These are phyloP conservation scores for Cyprinus carpio DNA, from an alignment of 2,113 vertebrate species.

Conservation along the genomic window DNA sequence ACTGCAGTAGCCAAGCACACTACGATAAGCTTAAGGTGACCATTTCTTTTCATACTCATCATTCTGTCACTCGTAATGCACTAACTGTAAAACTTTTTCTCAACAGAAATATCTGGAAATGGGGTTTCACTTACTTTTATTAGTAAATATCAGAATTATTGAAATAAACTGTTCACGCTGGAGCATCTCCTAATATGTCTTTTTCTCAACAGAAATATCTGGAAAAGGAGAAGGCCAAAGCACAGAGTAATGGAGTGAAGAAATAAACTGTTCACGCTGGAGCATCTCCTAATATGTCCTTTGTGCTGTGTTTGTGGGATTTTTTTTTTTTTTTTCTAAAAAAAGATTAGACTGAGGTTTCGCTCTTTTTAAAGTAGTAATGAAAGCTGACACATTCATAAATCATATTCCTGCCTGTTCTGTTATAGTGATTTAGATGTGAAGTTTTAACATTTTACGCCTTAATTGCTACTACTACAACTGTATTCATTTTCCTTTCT, in stretches of 20 bases:
- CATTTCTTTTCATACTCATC: not conserved
- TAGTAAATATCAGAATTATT: not conserved
- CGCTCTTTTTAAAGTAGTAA: constrained; percentile 10
- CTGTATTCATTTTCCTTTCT: not conserved
- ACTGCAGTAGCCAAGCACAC: constrained; percentile 94
- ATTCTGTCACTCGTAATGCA: not conserved
- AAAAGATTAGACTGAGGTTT: constrained; percentile 3
- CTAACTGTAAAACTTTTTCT: too few species aligned
- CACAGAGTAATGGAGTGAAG: constrained; percentile 58
- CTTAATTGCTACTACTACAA: not conserved
- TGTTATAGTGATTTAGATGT: not conserved
- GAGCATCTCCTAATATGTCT: too few species aligned
- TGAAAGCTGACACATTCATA: not conserved
- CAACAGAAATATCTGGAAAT: too few species aligned
- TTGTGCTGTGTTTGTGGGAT: not conserved
- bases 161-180: too few species aligned
- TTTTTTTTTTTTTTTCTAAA: not conserved
- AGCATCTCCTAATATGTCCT: not conserved
- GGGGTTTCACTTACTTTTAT: not conserved
- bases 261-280: constrained; percentile 36
- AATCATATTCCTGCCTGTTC: not conserved
- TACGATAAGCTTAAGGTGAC: constrained; percentile 95
- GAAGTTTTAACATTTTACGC: not conserved
- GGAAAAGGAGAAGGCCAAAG: constrained; percentile 71
- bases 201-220: constrained; percentile 70